Evolutionary conservation across 2,113 vertebrate genomes (phyloP).

Genomic region (Gallinago undulata): DNA sequence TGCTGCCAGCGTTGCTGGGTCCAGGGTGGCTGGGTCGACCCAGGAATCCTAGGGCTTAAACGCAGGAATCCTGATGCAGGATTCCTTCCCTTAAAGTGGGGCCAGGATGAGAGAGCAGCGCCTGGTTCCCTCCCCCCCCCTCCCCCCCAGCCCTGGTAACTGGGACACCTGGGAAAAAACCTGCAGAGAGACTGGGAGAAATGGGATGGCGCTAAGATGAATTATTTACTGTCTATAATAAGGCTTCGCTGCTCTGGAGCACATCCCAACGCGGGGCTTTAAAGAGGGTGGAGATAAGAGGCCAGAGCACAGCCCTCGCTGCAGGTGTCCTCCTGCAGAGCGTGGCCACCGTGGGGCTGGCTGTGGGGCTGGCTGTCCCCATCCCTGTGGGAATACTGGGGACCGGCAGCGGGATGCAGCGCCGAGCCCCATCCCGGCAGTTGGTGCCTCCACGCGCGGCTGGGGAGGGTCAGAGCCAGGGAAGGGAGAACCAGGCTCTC

Average conservation of each 20-base stretch:
- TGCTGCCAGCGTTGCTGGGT: not conserved
- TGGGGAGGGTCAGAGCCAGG: accelerated
- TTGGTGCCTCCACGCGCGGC: accelerated
- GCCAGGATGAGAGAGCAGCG: not conserved
- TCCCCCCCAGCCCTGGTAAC: not conserved
- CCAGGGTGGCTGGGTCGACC: accelerated
- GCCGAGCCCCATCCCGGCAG: accelerated
- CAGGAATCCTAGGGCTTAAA: not conserved
- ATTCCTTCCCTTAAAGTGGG: not conserved
- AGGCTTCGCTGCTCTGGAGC: not conserved
- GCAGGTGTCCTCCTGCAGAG: not conserved
- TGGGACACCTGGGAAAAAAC: not conserved
- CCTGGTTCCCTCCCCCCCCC: not conserved
- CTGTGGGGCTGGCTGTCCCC: not conserved
- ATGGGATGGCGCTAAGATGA: not conserved
- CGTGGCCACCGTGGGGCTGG: accelerated
- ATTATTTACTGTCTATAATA: not conserved
- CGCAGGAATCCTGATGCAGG: not conserved
- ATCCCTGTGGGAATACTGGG: accelerated
- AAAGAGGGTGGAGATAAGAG: not conserved
- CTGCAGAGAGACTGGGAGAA: not conserved
- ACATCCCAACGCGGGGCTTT: not conserved
- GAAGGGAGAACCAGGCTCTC: not conserved
- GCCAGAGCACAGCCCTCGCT: not conserved
- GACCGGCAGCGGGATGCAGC: not conserved